These are phyloP conservation scores for Epirrhoe alternata DNA, from an alignment of 2,888 invertebrate genomes.

Conservation along the genomic window DNA sequence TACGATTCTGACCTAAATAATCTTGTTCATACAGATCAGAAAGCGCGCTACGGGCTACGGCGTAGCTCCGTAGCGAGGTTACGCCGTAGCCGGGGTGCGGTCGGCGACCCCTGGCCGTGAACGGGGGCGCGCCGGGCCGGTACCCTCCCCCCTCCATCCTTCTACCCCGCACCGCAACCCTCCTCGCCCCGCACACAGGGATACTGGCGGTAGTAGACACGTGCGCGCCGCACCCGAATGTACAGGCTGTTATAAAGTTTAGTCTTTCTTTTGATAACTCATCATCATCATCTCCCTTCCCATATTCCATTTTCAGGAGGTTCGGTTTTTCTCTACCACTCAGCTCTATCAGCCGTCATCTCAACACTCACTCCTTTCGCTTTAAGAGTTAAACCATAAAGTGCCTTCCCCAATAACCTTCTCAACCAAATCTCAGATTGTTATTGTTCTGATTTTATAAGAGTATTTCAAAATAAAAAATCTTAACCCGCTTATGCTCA, in stretches of 20 bases:
- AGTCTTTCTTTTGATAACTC: no score
- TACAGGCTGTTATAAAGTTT: conserved; percentile 14
- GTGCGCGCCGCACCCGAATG: conserved; percentile 62
- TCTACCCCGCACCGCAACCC: conserved; percentile 36
- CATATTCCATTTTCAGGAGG: no score
- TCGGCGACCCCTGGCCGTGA: conserved; percentile 85
- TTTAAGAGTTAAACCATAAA: no score
- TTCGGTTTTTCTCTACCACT: no score
- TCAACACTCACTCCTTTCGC: no score
- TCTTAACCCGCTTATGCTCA: no score
- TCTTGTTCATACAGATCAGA: conserved; percentile 51
- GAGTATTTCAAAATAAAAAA: no score
- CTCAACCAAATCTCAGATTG: no score
- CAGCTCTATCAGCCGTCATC: no score
- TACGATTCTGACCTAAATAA: conserved; percentile 69
- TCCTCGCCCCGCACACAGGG: conserved; percentile 38
- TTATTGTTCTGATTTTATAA: no score
- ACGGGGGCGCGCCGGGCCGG: conserved; percentile 72
- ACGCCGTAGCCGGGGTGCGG: conserved; percentile 81
- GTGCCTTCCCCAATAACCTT: no score
- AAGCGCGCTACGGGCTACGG: conserved; percentile 72
- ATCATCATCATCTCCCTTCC: no score
- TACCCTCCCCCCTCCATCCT: conserved; percentile 36
- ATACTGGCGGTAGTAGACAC: conserved; percentile 55
- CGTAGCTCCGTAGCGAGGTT: conserved; percentile 78